Conservation (phyloP, 2,797 vertebrate species). For the Merluccius polli region DNA sequence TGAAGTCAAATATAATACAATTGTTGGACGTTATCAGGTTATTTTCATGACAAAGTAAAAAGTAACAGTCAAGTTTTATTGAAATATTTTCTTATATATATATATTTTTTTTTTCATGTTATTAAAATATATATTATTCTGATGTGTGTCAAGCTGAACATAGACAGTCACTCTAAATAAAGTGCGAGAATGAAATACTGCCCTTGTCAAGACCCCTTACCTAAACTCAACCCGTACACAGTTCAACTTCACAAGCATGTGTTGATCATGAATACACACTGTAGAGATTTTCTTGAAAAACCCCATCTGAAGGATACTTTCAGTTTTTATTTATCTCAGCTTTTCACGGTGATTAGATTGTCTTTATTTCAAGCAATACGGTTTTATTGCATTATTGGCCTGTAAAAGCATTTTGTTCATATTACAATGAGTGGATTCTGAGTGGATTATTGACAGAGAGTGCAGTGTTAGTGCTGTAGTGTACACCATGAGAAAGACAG, state of each 20-base stretch:
- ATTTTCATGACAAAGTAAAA: too few species aligned
- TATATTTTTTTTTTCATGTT: not conserved
- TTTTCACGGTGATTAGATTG: not conserved
- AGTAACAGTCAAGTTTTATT: too few species aligned
- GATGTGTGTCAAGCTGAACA: slow-evolving; percentile 17
- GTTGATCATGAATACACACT: not conserved
- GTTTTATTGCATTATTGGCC: not conserved
- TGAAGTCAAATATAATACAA: too few species aligned
- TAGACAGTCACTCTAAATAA: slow-evolving; percentile 22
- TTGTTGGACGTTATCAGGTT: too few species aligned
- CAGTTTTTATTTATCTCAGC: not conserved
- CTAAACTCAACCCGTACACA: not conserved
- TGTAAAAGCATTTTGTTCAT: not conserved
- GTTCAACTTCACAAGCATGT: not conserved
- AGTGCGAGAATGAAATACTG: not conserved
- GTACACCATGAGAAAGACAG: not conserved
- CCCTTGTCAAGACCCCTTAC: slow-evolving; percentile 6
- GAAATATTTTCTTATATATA: not conserved
- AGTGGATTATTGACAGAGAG: not conserved
- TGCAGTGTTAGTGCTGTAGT: not conserved
- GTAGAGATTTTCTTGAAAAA: not conserved
- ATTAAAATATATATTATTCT: not conserved
- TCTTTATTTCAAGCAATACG: not conserved
- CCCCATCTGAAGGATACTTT: slow-evolving; percentile 10
- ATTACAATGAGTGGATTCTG: not conserved